Conservation (phyloP, 2,888 invertebrate species). For the Zeuzera pyrina region DNA sequence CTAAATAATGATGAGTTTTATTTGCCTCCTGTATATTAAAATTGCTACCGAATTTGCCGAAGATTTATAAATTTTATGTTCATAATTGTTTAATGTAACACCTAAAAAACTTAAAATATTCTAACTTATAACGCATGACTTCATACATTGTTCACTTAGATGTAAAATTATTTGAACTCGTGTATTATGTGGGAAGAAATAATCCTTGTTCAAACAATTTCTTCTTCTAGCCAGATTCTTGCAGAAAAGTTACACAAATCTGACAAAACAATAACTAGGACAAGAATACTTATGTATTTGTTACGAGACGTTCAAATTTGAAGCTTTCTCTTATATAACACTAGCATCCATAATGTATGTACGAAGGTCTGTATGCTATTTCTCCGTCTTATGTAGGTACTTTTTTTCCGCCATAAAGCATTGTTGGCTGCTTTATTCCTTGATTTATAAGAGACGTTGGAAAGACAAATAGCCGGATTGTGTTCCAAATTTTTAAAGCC, state of each 20-base stretch:
- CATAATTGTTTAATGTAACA: no score
- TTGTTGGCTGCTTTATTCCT: constrained; percentile 77
- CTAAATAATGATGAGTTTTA: constrained; percentile 55
- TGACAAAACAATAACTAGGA: no score
- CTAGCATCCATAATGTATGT: constrained; percentile 61
- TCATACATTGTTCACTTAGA: no score
- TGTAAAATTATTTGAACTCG: no score
- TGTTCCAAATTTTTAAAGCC: constrained; percentile 86
- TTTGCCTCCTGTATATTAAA: constrained; percentile 47
- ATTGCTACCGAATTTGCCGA: constrained; percentile 41
- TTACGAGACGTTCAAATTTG: constrained; percentile 22
- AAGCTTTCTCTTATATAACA: constrained; percentile 53
- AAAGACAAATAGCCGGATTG: constrained; percentile 85
- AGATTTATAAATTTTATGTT: constrained; percentile 1
- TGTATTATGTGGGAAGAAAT: no score
- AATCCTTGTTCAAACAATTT: no score
- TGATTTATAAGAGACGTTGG: constrained; percentile 82
- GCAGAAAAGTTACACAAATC: no score
- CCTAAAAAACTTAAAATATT: constrained; percentile 2
- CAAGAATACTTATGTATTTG: no score
- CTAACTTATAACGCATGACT: no score
- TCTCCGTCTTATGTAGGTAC: constrained; percentile 69
- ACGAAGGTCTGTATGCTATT: constrained; percentile 64
- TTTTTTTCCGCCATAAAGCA: constrained; percentile 74
- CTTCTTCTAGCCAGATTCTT: no score